Percentiles rank a stretch among this genome's conserved stretches.
phyloP scores from a whole-genome alignment of 2,797 vertebrate genomes.

The Synanceia verrucosa region DNA sequence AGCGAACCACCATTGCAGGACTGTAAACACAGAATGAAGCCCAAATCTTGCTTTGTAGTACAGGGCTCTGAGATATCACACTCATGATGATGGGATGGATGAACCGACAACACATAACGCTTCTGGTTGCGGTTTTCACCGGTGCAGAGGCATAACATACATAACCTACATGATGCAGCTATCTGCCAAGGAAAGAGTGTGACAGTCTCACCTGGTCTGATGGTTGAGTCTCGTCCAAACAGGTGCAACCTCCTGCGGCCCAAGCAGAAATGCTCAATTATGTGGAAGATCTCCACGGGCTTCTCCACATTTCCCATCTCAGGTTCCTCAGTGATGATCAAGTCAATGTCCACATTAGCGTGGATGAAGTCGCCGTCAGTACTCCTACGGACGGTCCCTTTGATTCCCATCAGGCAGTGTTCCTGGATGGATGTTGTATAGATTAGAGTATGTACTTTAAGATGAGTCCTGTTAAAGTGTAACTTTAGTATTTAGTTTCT shows the following conservation, averaged over 20 bases:
- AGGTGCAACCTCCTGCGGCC: slow-evolving; percentile 93
- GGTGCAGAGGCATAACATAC: neutral
- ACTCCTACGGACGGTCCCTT: slow-evolving; percentile 94
- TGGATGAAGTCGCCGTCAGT: slow-evolving; percentile 98
- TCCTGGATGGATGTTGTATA: slow-evolving; percentile 80
- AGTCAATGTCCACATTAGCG: slow-evolving; percentile 97
- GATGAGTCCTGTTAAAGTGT: neutral
- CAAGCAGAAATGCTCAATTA: slow-evolving; percentile 98
- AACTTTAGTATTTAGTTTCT: too few species aligned
- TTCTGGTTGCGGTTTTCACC: too few species aligned
- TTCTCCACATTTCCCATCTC: slow-evolving; percentile 99
- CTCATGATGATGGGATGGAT: too few species aligned
- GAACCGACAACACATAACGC: too few species aligned
- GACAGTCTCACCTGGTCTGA: slow-evolving; percentile 88
- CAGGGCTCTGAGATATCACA: too few species aligned
- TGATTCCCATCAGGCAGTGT: slow-evolving; percentile 99
- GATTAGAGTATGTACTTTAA: neutral
- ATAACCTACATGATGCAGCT: neutral
- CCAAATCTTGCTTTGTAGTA: too few species aligned
- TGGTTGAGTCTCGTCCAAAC: slow-evolving; percentile 96
- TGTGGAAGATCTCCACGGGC: slow-evolving; percentile 98
- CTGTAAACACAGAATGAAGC: too few species aligned
- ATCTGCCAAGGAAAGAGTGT: neutral
- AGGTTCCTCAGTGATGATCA: slow-evolving; percentile 97
- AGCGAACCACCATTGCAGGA: too few species aligned